Base-by-base conservation (phyloP, 2,797 vertebrate species). In the Chiloscyllium punctatum region DNA sequence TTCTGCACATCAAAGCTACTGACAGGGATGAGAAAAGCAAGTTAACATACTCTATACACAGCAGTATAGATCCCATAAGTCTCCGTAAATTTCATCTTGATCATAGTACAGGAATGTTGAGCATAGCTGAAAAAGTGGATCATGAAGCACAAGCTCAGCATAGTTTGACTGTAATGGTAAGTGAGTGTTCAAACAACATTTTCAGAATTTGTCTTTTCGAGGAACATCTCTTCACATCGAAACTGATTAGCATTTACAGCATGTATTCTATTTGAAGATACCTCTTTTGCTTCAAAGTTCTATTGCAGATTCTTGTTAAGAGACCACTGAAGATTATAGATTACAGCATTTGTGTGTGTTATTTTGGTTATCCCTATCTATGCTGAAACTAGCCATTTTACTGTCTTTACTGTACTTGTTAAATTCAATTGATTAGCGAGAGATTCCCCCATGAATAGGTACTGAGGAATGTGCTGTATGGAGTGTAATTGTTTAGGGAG, bases 121-220 rank as follows among this genome's bases (percentile, higher is more conserved):
- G 98, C 96, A 99, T 98, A 0, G 96, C 98, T 0, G 98, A 99
- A 96, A 98, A 98, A 91, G 98, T 99, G 95, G 99, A 99, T 97
- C 99, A 99, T 0, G 99, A 99, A 97, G 98, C 98, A 96, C 98
- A 98, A 94, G 98, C 98, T 94, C 98, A 99, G 96, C 99, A 99
- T 96, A 98, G 99, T 96, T 98, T 99, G 96, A 99, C 98, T 2
- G 96, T 99, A 95, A 98, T 99, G 98, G 99, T 99, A 98, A 98
- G 97, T 96, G 11, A 37, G 8, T 42, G 2, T 42, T 92, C 7
- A 3, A 4, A 25, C 9, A 11, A 16, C 15, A 77, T 30, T 53
- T 95, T 4, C 30, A 21, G 69, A 94, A 25, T 74, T 74, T 94
- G 7, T 15, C 57, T 42, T 6, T 69, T 37, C 4, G 21, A 9